These are phyloP conservation scores for Macrobrachium nipponense DNA, from an alignment of 1,140 invertebrate species.

Conservation along the genomic window DNA sequence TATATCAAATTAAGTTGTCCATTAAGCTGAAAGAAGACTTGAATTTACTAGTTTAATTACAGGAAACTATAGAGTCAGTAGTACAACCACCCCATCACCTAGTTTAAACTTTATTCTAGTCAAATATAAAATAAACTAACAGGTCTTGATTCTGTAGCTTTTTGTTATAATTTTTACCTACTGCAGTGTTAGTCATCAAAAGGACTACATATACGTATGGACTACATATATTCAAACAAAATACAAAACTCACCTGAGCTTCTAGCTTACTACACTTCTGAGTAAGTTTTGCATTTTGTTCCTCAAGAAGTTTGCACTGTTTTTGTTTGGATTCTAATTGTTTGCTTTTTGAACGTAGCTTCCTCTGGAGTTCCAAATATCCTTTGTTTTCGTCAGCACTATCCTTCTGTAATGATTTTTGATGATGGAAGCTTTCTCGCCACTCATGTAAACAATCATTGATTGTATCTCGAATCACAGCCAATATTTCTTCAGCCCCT, in stretches of 20 bases:
- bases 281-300: conserved; percentile 28
- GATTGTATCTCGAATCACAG: conserved; percentile 34
- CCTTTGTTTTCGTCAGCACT: conserved; percentile 4
- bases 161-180: too few relatives aligned
- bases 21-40: too few relatives aligned
- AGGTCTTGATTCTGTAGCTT: too few relatives aligned
- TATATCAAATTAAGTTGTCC: too few relatives aligned
- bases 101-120: too few relatives aligned
- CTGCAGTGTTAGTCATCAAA: too few relatives aligned
- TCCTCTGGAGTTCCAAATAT: conserved; percentile 40
- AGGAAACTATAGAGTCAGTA: too few relatives aligned
- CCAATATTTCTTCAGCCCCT: conserved; percentile 17
- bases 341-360: conserved; percentile 23
- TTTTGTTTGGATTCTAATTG: conserved; percentile 33
- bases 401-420: conserved; percentile 1
- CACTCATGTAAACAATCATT: conserved; percentile 35
- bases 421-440: conserved; percentile 36
- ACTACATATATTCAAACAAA: background rate
- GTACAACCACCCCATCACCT: too few relatives aligned
- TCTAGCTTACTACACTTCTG: conserved; percentile 28
- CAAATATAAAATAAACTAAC: too few relatives aligned
- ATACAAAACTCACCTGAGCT: conserved; percentile 7
- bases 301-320: conserved; percentile 17
- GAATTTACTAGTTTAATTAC: too few relatives aligned
- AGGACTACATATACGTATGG: background rate